Base-by-base conservation (phyloP, 2,797 vertebrate genomes). In the Xiphophorus birchmanni region DNA sequence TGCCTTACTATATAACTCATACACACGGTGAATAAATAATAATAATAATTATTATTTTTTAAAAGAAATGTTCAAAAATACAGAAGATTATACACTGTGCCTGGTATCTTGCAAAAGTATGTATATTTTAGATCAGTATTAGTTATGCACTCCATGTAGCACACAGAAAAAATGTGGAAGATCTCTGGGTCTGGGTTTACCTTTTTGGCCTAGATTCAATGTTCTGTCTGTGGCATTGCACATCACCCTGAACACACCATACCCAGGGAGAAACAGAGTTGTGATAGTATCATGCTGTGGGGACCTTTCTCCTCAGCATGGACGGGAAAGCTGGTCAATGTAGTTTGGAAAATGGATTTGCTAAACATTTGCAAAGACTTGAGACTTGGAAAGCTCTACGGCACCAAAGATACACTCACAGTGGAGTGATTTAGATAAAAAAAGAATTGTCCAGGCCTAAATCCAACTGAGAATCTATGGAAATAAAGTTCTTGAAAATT, bases 1-100 rank as follows among this genome's bases (percentile, higher is more conserved):
- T 81, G 97, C 97, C 75, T 89, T 99, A 79, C 92, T 97, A 67
- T 99, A 97, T 91, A 99, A 99, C 88, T 81, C 89, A 77, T 67
- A 92, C 78, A 93, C 94, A 74, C 45, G 87, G 94, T 95, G 78
- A 91, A 79, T 78, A 54, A 18, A 23, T 80, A 0, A 4, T 52
- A 21, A 52, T 17, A 1, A 7, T n/a, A n/a, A 63, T 29, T 11
- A 26, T 60, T 45, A n/a, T 21, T 32, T 65, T 9, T 9, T 56
- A 0, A 15, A 56, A 44, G 65, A 69, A 23, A 69, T 71, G 3
- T 42, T 44, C 3, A 42, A 44, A n/a, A 4, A 42, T 42, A 26
- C 11, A n/a, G 37, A 11, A 9, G 18, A 23, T 67, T 67, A 23
- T 40, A 18, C 29, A 60, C 58, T 60, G 29, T 65, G 5, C 18